Base-by-base conservation (phyloP, 2,113 vertebrate species). In the Proterorhinus semilunaris region DNA sequence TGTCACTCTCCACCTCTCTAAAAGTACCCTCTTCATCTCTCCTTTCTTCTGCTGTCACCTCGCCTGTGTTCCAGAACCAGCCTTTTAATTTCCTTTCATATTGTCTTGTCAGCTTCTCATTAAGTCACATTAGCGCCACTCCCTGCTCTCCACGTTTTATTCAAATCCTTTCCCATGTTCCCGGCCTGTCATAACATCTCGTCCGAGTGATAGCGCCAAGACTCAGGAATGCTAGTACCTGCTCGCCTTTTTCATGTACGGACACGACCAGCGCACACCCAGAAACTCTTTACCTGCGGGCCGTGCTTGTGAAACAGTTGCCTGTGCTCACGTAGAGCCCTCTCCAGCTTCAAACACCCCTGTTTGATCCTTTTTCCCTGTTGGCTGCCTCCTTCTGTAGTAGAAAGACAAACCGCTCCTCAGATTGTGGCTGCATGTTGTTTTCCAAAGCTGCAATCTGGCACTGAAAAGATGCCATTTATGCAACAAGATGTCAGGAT, bases 201-300 rank as follows among this genome's bases (percentile, higher is more conserved):
- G 83, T 81, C 67, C 53, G 52, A 69, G 72, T 55, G 78, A 78
- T 86, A 73, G 77, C 68, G 43, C 55, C 63, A 72, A 80, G 74
- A 53, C 75, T 78, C 75, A 68, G 85, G 83, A 89, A 84, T 86
- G 84, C 64, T 59, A 65, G 52, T 72, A 55, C 72, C 79, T 53
- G 69, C 53, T 49, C 49, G 17, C 16, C 45, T 54, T 79, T 79
- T 79, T 79, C 83, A 5, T 88, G 90, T 86, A 13, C 47, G 66
- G 86, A 88, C 90, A 83, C 8, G 90, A 78, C 71, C 59, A 42
- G 15, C 67, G 46, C 81, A 78, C 87, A 69, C 86, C 81, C 77
- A 76, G 66, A 46, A 59, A 68, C 71, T 4, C n/a, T 54, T 36
- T 52, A 72, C 73, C 75, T 76, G 77, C 84, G 69, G 78, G 78